Evolutionary conservation across 2,797 vertebrate genomes (phyloP), one percentile per base, ranked within the genome.

Genomic region (Sebastolobus altivelis): DNA sequence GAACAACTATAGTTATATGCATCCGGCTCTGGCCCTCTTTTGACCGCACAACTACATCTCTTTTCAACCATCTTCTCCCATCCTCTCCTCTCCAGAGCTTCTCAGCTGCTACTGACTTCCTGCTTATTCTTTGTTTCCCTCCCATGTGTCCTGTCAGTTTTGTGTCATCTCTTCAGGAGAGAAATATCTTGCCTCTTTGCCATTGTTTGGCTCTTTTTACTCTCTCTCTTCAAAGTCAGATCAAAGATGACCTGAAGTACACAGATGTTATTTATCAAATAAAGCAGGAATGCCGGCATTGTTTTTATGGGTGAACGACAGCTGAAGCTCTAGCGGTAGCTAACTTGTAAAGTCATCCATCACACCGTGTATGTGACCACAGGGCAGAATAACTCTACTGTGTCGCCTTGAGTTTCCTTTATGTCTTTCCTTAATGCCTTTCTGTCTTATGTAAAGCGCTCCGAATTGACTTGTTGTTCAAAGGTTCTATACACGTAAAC

Each of bases 181-280:
- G 49, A 61, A 54, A 10, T 3, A 69, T 49, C 62, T 37, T 20
- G 31, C 59, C 60, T 75, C 73, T 82, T 35, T 63, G 72, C 25
- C 12, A 38, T 31, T 81, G 61, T 81, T 77, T 67, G 66, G 84
- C 68, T 62, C 5, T 46, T 67, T 83, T 72, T 59, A 66, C 74
- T 52, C 25, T 61, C n/a, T 61, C 27, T 69, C 67, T 40, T 78
- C 68, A 81, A 72, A 77, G 60, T 46, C 46, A 71, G 71, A 85
- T 85, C 68, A 81, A 71, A 81, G 38, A 69, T 83, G 81, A 81
- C 72, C 69, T 40, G 29, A 43, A 43, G 56, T 37, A 46, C 70
- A 56, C 18, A 67, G 75, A 65, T 63, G 2, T 65, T 65, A 33
- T 66, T 59, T 38, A 76, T 77, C 11, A 80, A 77, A 75, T 61